Percentiles rank a stretch among this genome's conserved stretches.
Conservation (phyloP, 1,140 invertebrate genomes). For the Trypoxylus dichotomus region DNA sequence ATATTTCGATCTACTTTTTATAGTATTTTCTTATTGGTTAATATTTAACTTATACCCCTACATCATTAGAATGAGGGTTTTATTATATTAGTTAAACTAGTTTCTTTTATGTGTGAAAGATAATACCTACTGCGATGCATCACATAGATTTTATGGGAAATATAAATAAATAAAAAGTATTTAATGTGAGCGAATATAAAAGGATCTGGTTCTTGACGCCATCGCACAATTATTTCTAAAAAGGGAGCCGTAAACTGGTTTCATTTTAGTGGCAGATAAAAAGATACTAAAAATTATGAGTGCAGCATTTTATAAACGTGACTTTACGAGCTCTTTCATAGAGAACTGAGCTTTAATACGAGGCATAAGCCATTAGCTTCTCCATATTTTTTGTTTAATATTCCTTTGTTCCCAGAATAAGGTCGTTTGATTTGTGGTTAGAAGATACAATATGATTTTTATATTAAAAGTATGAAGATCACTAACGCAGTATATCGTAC, state of each 20-base stretch:
- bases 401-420: neutral
- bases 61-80: neutral
- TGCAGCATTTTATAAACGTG: constrained; percentile 2
- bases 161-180: neutral
- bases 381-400: neutral
- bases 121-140: neutral
- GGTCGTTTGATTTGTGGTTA: neutral
- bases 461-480: neutral
- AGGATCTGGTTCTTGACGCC: neutral
- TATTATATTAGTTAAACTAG: neutral
- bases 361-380: neutral
- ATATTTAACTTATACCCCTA: no score
- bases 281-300: constrained; percentile 18
- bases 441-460: neutral
- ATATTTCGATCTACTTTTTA: no score
- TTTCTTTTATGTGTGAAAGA: no score
- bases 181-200: constrained; percentile 1
- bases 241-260: constrained; percentile 9
- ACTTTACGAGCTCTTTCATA: constrained; percentile 3
- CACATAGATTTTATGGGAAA: neutral
- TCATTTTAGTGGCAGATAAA: constrained; percentile 24
- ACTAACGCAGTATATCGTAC: neutral
- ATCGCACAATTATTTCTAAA: constrained; percentile 20
- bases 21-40: no score
- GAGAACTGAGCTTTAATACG: neutral